Percentiles rank a stretch among this genome's conserved stretches.
Evolutionary conservation across 2,113 vertebrate genomes (phyloP).

Genomic region (Hippopotamus amphibius): DNA sequence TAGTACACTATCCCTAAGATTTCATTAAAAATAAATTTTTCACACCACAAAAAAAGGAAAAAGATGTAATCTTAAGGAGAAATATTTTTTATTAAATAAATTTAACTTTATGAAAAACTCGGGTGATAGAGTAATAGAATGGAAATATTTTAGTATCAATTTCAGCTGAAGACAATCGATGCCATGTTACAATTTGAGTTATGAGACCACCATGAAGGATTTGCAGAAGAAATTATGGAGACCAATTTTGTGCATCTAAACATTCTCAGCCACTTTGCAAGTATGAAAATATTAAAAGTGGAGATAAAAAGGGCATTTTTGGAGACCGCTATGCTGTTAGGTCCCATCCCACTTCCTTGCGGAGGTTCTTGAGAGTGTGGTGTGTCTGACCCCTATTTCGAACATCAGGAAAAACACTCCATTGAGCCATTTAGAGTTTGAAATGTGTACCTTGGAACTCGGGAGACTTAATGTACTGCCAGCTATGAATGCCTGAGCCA

Average conservation of each 20-base stretch:
- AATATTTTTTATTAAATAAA: constrained; percentile 24
- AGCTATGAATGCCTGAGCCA: background rate
- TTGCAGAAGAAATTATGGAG: constrained; percentile 32
- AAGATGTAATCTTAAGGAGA: constrained; percentile 34
- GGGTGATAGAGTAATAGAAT: constrained; percentile 17
- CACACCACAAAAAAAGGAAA: background rate
- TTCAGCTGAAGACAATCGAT: background rate
- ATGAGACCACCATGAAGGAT: constrained; percentile 49
- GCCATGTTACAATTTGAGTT: background rate
- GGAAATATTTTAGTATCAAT: constrained; percentile 33
- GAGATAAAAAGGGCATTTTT: background rate
- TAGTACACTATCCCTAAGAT: background rate
- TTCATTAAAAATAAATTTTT: background rate
- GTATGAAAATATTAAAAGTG: background rate
- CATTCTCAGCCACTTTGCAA: background rate
- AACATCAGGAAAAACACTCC: background rate
- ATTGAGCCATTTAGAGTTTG: background rate
- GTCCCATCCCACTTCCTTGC: background rate
- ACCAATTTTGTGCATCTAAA: constrained; percentile 32
- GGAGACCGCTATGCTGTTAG: background rate
- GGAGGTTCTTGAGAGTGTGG: background rate
- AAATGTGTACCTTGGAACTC: background rate
- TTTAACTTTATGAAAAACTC: constrained; percentile 52
- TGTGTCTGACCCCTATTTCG: background rate
- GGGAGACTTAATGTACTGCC: background rate